These are phyloP conservation scores for Yponomeuta cagnagella DNA, from an alignment of 2,888 invertebrate genomes.

Conservation along the genomic window DNA sequence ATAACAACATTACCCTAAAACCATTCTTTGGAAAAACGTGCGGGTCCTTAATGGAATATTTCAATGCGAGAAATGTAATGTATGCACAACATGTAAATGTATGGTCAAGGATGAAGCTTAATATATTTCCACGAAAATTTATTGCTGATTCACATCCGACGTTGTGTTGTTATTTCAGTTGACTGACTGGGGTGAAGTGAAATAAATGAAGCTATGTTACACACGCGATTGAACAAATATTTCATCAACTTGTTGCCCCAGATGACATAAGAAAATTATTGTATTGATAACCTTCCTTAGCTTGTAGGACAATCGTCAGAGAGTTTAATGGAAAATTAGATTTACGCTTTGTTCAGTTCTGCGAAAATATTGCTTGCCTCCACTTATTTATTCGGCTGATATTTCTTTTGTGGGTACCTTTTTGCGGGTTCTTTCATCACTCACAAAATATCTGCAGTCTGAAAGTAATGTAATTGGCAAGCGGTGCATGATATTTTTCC, in stretches of 20 bases:
- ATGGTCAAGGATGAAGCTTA: conserved; percentile 34
- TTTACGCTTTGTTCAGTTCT: conserved; percentile 22
- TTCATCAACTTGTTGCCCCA: conserved; percentile 70
- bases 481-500: conserved; percentile 2
- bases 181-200: conserved; percentile 65
- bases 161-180: conserved; percentile 65
- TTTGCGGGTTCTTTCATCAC: neutral
- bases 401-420: neutral
- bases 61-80: neutral
- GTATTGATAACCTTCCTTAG: conserved; percentile 39
- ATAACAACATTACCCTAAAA: neutral
- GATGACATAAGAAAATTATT: conserved; percentile 55
- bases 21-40: neutral
- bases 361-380: conserved; percentile 13
- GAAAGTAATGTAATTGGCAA: neutral
- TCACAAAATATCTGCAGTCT: neutral
- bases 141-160: conserved; percentile 62
- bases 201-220: conserved; percentile 71
- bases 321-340: conserved; percentile 41
- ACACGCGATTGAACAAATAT: conserved; percentile 71
- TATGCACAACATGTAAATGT: conserved; percentile 21
- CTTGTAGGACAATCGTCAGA: conserved; percentile 21
- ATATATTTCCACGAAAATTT: conserved; percentile 52
- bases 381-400: neutral
- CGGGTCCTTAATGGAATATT: neutral